Conservation (phyloP, 2,113 vertebrate genomes). For the Spea bombifrons region DNA sequence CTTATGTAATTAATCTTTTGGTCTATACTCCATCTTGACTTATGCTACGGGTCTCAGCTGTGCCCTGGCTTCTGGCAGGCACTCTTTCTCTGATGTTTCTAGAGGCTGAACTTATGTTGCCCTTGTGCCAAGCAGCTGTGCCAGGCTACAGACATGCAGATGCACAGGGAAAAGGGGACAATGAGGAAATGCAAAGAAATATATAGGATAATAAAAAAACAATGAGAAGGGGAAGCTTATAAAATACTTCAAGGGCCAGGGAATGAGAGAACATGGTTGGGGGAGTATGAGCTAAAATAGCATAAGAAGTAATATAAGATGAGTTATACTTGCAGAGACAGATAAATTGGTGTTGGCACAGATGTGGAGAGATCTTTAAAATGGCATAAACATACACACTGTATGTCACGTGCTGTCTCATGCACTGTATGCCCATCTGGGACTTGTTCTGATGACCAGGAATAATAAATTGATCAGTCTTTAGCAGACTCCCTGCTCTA, state of each 20-base stretch:
- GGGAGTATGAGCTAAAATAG: no score
- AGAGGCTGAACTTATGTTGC: constrained; percentile 24
- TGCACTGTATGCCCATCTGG: no score
- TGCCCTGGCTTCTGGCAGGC: constrained; percentile 15
- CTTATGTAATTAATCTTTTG: no score
- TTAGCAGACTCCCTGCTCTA: no score
- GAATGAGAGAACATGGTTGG: not conserved
- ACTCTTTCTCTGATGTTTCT: constrained; percentile 1
- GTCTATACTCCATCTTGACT: not conserved
- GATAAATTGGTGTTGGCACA: no score
- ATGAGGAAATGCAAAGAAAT: not conserved
- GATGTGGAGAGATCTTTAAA: no score
- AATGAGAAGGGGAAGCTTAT: not conserved
- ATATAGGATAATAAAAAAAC: not conserved
- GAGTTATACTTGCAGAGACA: no score
- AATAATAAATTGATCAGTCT: no score
- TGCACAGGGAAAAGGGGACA: not conserved
- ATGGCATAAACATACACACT: no score
- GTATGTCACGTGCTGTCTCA: no score
- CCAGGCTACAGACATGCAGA: constrained; percentile 4
- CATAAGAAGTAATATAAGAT: no score
- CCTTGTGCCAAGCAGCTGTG: constrained; percentile 38
- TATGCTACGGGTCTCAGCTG: constrained; percentile 17
- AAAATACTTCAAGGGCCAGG: not conserved
- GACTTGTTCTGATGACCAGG: no score